Percentiles rank a stretch among this genome's conserved stretches.
phyloP scores from a whole-genome alignment of 2,797 vertebrate genomes.

The Dromococcyx pavoninus region DNA sequence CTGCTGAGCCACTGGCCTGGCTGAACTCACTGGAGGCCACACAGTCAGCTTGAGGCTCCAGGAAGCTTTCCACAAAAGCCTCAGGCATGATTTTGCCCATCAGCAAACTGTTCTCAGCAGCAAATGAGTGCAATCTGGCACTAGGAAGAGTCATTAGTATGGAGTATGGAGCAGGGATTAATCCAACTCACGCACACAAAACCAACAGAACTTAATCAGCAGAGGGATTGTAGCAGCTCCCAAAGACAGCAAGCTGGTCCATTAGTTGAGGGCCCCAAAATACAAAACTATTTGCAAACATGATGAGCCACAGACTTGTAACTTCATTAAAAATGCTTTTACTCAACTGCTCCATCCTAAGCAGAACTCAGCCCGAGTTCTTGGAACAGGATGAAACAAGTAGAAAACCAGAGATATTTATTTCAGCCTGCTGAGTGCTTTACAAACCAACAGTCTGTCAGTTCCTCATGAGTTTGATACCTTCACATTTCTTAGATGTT shows the following conservation, averaged over 20 bases:
- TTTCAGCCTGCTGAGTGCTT: neutral
- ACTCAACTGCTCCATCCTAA: neutral
- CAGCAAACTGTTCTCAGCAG: neutral
- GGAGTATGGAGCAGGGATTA: conserved; percentile 40
- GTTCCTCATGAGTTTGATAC: neutral
- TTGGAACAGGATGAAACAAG: neutral
- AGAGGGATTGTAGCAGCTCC: neutral
- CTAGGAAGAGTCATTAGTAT: neutral
- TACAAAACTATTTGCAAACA: conserved; percentile 33
- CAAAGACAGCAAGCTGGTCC: conserved; percentile 11
- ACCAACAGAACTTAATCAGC: conserved; percentile 35
- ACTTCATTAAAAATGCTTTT: conserved; percentile 14
- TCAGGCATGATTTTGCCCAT: neutral
- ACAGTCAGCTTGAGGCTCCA: neutral
- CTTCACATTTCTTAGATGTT: neutral
- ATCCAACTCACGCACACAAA: conserved; percentile 22
- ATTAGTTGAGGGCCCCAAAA: neutral
- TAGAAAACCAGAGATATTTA: neutral
- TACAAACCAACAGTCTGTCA: neutral
- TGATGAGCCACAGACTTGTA: neutral
- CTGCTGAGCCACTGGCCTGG: neutral
- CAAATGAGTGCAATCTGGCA: conserved; percentile 12
- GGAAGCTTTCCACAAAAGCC: conserved; percentile 6
- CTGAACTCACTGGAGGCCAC: neutral
- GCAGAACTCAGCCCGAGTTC: neutral